A percentile compares a stretch with the other conserved stretches of the same genome.
These are phyloP conservation scores for Phrynosoma platyrhinos DNA, from an alignment of 2,113 vertebrate species.

Conservation along the genomic window DNA sequence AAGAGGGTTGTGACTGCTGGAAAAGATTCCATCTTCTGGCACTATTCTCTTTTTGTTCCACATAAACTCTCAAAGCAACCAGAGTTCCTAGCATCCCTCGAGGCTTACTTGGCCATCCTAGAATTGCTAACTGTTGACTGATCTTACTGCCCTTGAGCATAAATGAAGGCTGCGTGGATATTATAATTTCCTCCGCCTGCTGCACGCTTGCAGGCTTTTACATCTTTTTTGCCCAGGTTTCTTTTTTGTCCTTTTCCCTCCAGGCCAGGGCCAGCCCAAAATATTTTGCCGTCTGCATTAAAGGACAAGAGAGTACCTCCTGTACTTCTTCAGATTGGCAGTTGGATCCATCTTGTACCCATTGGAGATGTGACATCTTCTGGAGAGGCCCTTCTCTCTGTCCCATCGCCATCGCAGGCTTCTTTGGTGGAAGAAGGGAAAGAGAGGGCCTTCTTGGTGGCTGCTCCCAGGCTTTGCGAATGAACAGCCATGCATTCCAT, in stretches of 20 bases:
- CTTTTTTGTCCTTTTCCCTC: no score
- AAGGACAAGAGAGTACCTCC: no score
- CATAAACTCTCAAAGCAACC: neutral
- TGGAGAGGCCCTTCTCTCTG: no score
- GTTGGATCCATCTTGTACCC: neutral
- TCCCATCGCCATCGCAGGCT: no score
- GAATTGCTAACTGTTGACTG: neutral
- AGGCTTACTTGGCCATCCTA: neutral
- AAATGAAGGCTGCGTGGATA: neutral
- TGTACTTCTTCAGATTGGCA: neutral
- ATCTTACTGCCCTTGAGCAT: neutral
- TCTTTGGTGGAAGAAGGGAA: no score
- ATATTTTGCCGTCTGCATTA: no score
- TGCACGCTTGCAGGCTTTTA: neutral
- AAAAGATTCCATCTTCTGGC: neutral
- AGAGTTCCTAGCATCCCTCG: neutral
- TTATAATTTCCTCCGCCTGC: neutral
- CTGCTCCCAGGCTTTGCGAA: no score
- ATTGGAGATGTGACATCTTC: neutral
- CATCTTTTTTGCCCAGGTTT: neutral
- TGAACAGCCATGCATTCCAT: no score
- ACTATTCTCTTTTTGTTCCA: neutral
- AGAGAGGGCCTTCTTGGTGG: no score
- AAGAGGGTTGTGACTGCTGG: neutral
- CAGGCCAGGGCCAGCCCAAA: no score